Evolutionary conservation across 2,797 vertebrate genomes (phyloP), one percentile per base, ranked within the genome.

Genomic region (Rhinogobio ventralis): DNA sequence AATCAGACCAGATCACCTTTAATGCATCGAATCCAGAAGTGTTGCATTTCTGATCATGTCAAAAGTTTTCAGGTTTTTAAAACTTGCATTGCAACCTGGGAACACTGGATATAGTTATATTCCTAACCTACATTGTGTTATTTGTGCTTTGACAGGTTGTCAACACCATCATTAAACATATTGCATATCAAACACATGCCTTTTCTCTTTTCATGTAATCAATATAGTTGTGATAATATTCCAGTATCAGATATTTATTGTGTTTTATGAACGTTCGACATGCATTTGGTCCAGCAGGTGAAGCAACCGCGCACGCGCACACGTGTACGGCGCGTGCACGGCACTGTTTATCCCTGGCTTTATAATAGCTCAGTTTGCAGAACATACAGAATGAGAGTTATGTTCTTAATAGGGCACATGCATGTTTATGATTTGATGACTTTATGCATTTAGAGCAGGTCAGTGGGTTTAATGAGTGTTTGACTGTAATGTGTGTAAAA

Each of bases 271-370:
- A 55, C 6, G 46, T 49, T 66, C 0, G 7, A 23, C 60, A 13
- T 51, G 13, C 13, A 9, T 49, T n/a, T 67, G 3, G 23, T 23
- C 4, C 28, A 23, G 19, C 42, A 10, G 30, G 28, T 33, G 10
- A 14, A n/a, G 28, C 6, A 7, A 45, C 19, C 17, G 39, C 28
- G 45, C 62, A 67, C 45, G 78, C 62, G 78, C 49, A 36, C 78
- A 68, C 78, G 62, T 80, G 30, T 51, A 68, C 62, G 36, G 78
- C 62, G 78, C 60, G 19, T 51, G 17, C 77, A 49, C 42, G 9
- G 5, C 28, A 45, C 7, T 45, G 68, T 71, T 71, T 71, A 45
- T 45, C 36, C 10, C 42, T 17, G 45, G 15, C n/a, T 78, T 20
- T 1, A 20, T 8, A 28, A 30, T 45, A 10, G 10, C 9, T 1